Evolutionary conservation across 2,113 vertebrate genomes (phyloP), one percentile per base, ranked within the genome.

Genomic region (Nestor notabilis): DNA sequence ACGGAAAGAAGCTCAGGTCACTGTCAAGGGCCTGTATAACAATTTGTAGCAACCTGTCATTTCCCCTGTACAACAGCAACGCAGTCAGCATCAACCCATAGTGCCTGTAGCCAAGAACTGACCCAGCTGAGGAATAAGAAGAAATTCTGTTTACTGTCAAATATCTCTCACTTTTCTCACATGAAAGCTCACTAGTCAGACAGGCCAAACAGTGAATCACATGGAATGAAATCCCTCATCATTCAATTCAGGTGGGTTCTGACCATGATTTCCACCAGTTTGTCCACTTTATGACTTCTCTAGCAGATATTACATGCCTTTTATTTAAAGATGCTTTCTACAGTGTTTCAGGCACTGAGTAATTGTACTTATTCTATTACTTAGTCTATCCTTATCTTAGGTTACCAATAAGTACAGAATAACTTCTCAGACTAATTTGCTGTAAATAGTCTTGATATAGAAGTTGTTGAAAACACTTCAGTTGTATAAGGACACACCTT

Each of bases 231-330:
- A 80, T 17, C 7, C 10, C 10, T 31, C 27, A 20, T 37, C 8
- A 52, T 17, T 80, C 68, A 64, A 55, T 64, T 77, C 9, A 60
- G 13, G 23, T 28, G 4, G 5, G 5, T 53, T 71, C 31, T 72
- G 35, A 85, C 15, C 28, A 60, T 31, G 3, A 80, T 49, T 83
- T 75, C n/a, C 7, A 74, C 16, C 37, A 77, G 11, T 69, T 91
- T 23, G 50, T 69, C 83, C 28, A 60, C 31, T 52, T 33, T 17
- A n/a, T 23, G 3, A 47, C 7, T 70, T 89, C 87, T 65, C 56
- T 28, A 56, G 35, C 23, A 91, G 35, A 13, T 47, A 46, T 5
- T 29, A 33, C 0, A 0, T 17, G 16, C 3, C 25, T 49, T 65
- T 70, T 39, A 9, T 47, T 64, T 65, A 10, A 78, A 91, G 31